A percentile compares a stretch with the other conserved stretches of the same genome.
phyloP scores from a whole-genome alignment of 2,888 invertebrate genomes.

The Thyatira batis region DNA sequence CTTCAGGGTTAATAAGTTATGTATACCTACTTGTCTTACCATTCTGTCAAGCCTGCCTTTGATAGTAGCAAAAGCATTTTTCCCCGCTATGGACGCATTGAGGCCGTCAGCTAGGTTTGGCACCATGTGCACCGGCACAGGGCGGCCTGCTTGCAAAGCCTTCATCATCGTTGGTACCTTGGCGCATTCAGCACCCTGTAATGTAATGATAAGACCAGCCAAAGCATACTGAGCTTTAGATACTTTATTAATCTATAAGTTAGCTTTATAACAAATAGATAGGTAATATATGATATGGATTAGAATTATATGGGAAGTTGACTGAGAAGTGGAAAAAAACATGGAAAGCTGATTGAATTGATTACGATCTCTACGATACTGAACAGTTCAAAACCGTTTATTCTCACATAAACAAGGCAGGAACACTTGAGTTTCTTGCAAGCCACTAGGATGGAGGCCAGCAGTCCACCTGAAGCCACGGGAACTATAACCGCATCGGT shows the following conservation, averaged over 20 bases:
- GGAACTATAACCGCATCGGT: constrained; percentile 72
- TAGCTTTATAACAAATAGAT: too few relatives aligned
- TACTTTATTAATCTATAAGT: too few relatives aligned
- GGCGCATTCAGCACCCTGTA: constrained; percentile 90
- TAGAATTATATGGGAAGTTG: too few relatives aligned
- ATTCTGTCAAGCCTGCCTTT: constrained; percentile 87
- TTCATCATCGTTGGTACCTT: constrained; percentile 89
- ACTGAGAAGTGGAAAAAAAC: too few relatives aligned
- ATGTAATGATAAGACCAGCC: neutral
- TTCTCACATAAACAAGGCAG: constrained; percentile 68
- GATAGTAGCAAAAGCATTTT: constrained; percentile 88
- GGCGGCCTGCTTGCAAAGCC: constrained; percentile 85
- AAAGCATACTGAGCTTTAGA: neutral
- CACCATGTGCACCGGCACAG: constrained; percentile 79
- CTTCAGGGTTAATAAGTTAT: neutral
- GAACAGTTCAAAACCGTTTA: too few relatives aligned
- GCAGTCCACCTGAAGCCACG: constrained; percentile 55
- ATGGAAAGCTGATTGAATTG: too few relatives aligned
- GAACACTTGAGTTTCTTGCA: constrained; percentile 76
- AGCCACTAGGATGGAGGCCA: constrained; percentile 67
- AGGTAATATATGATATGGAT: too few relatives aligned
- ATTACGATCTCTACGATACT: too few relatives aligned
- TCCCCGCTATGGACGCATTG: constrained; percentile 86
- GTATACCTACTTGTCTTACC: constrained; percentile 54
- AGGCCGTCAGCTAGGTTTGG: constrained; percentile 89